Evolutionary conservation across 2,888 invertebrate species (phyloP).

Genomic region (Netelia virgata): DNA sequence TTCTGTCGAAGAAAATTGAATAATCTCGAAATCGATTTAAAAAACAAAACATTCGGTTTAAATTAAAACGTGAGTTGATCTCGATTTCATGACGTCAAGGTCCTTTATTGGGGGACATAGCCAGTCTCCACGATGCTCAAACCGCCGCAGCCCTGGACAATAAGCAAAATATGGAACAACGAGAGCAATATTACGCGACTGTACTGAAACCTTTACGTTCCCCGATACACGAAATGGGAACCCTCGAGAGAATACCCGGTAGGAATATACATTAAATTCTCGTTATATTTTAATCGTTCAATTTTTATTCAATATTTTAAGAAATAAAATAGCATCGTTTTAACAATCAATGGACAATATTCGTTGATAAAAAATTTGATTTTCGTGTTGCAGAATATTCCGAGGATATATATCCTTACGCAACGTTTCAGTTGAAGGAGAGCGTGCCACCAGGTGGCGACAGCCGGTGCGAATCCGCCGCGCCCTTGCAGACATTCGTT

Average conservation of each 20-base stretch:
- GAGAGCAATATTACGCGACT: conserved; percentile 84
- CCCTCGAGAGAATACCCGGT: conserved; percentile 84
- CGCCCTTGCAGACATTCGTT: conserved; percentile 89
- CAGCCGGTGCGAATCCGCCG: conserved; percentile 92
- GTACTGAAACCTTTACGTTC: conserved; percentile 83
- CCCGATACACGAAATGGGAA: conserved; percentile 85
- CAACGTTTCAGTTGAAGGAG: conserved; percentile 92
- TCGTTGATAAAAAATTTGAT: no score
- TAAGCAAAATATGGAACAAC: conserved; percentile 84
- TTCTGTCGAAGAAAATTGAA: no score
- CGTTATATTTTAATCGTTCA: background rate
- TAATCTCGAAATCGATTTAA: background rate
- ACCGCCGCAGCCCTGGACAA: conserved; percentile 84
- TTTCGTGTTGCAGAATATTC: conserved; percentile 90
- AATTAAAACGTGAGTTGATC: background rate
- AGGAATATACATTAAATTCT: conserved; percentile 12
- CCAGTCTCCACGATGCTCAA: conserved; percentile 83
- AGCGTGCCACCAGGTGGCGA: conserved; percentile 95
- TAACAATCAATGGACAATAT: no score
- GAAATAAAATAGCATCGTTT: no score
- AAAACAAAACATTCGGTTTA: background rate
- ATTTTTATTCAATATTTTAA: background rate
- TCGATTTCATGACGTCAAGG: conserved; percentile 84
- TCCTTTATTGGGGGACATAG: conserved; percentile 85
- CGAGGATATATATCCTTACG: conserved; percentile 97